Evolutionary conservation across 1,140 invertebrate genomes (phyloP), one percentile per base, ranked within the genome.

Genomic region (Aphaenogaster ashmeadi): DNA sequence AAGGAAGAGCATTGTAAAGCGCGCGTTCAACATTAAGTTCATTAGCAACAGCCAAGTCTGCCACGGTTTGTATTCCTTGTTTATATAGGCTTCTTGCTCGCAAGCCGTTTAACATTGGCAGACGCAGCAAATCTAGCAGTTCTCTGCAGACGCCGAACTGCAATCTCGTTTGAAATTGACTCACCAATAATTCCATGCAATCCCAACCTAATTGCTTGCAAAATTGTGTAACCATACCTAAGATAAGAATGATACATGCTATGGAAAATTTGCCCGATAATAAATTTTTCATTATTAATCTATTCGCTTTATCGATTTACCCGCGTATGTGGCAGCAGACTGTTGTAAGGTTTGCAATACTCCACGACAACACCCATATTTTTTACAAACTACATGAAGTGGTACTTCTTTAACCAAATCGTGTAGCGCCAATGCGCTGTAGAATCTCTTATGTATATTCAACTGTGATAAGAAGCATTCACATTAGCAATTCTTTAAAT

Each of bases 91-190:
- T 97, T 93, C 99, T 96, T 1, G 99, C 99, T 87, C 98, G 96
- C 84, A 97, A 96, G 1, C 98, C 98, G 95, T 98, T 99, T 52
- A 99, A 94, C 89, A 97, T 96, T 9, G 98, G 96, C 52, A 99
- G 95, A 87, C 98, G 96, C 95, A 99, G 97, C 54, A 99, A 96
- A 93, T 99, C 99, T 81, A 99, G 96, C 7, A 99, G 96, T 94
- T 99, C 99, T 67, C 97, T 96, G 91, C 98, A 98, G 47, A 99
- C 97, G 13, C 99, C 99, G 96, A 99, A 99, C 90, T 98, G 98
- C 36, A 99, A 96, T 21, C 99, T 97, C 89, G 98, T 97, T 96
- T 99, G 98, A 95, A 99, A 99, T 95, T 99, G 98, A 6, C 97
- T 97, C 15, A 99, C 96, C 3, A 99, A 95, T 47, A 99, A 95